Conservation (phyloP, 2,888 invertebrate genomes). For the Nasonovia ribisnigri region DNA sequence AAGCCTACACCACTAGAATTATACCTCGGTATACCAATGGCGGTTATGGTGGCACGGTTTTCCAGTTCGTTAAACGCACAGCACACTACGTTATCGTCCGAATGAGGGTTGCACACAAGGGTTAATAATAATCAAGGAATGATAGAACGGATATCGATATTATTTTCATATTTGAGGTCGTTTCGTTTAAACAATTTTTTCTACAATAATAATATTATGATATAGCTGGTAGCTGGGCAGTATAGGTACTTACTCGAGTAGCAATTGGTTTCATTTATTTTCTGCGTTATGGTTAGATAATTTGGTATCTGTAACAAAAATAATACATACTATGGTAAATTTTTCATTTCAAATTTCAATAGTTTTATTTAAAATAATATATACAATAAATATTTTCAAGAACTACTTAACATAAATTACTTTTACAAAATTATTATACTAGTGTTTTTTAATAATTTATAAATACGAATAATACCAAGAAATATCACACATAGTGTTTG, state of each 20-base stretch:
- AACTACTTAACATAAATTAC: not conserved
- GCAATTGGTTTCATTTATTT: not conserved
- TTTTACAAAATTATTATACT: not conserved
- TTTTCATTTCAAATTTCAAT: not conserved
- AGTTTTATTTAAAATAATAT: not conserved
- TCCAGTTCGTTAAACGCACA: constrained; percentile 55
- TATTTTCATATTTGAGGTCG: not conserved
- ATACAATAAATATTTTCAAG: not conserved
- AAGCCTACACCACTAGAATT: not conserved
- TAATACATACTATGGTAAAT: not conserved
- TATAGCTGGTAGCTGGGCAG: not conserved
- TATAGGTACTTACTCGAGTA: constrained; percentile 20
- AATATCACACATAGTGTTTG: not conserved
- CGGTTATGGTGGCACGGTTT: not conserved
- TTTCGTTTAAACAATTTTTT: not conserved
- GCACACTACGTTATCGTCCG: constrained; percentile 21
- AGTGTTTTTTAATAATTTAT: not conserved
- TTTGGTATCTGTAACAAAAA: not conserved
- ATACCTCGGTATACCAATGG: not conserved
- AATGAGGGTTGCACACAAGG: constrained; percentile 10
- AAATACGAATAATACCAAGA: not conserved
- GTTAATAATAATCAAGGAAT: constrained; percentile 49
- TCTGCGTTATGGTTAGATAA: not conserved
- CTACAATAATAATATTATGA: not conserved
- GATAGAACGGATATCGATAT: not conserved